Evolutionary conservation across 2,888 invertebrate genomes (phyloP), one percentile per base, ranked within the genome.

Genomic region (Ceratothoa steindachneri): DNA sequence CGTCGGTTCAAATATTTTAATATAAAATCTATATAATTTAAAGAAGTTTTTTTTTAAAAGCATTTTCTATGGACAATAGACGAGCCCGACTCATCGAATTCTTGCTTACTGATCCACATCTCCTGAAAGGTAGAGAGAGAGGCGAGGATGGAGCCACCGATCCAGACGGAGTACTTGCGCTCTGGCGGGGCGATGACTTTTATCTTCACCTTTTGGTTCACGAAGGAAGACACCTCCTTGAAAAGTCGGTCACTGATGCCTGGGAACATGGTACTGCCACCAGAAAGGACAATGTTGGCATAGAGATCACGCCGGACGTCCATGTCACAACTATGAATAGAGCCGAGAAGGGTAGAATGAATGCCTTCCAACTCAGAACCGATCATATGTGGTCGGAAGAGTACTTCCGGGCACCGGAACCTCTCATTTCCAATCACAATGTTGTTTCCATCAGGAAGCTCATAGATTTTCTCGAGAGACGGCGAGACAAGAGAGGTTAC

Each of bases 241-340:
- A 96, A 95, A 95, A 96, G 95, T 83, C 96, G 89, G 87, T 96
- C 96, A 82, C 95, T 95, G 85, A 97, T 95, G 88, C 96, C 92
- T 81, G 95, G 95, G 87, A 93, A 96, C 95, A 96, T 96, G 86
- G 95, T 95, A 87, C 93, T 93, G 83, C 95, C 41, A 9, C 41
- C 41, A 9, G 41, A 41, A 15, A 41, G 41, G 41, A 41, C 41
- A 41, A 41, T 41, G 41, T 41, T 41, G 5, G 41, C 15, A 41
- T 41, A 41, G 41, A 41, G 41, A 41, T 41, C 41, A 41, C 41
- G 41, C 5, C 41, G 41, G 15, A 41, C 41, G 41, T 41, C 41
- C 41, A 41, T 15, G 41, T 41, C 41, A 41, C 41, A 41, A 9
- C 41, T 41, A 5, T 15, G 41, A 41, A 41, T 41, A 9, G 41